Evolutionary conservation across 2,113 vertebrate genomes (phyloP).

Genomic region (Urocynchramus pylzowi): DNA sequence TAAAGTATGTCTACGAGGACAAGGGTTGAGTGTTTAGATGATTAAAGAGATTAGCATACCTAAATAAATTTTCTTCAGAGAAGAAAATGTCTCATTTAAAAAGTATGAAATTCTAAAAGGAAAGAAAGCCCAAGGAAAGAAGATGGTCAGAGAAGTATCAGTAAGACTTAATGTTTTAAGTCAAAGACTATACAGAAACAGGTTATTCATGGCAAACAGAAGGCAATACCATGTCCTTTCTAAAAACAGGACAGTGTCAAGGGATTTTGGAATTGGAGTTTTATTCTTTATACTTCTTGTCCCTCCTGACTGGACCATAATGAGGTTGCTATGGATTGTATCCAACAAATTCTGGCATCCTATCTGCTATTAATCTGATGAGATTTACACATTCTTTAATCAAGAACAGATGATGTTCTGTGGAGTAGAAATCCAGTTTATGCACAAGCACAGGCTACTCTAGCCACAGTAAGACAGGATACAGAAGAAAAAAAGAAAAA

Average conservation of each 20-base stretch:
- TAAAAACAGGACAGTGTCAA: neutral
- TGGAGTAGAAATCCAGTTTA: neutral
- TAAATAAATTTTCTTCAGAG: neutral
- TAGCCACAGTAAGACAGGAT: neutral
- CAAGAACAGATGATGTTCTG: neutral
- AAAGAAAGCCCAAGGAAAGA: neutral
- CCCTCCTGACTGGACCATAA: neutral
- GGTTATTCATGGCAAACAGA: neutral
- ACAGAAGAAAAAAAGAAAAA: neutral
- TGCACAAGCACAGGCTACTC: neutral
- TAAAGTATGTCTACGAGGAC: rapidly evolving
- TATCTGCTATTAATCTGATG: neutral
- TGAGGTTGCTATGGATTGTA: neutral
- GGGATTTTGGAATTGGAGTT: neutral
- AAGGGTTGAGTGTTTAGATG: neutral
- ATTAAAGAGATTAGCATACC: neutral
- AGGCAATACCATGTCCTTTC: neutral
- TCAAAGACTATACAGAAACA: neutral
- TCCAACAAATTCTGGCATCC: neutral
- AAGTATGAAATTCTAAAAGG: neutral
- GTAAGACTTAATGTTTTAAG: neutral
- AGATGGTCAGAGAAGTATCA: neutral
- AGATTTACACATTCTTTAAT: neutral
- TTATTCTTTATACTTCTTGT: neutral
- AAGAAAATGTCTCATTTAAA: neutral